Conservation (phyloP, 2,113 vertebrate species). For the Pollimyrus isidori region DNA sequence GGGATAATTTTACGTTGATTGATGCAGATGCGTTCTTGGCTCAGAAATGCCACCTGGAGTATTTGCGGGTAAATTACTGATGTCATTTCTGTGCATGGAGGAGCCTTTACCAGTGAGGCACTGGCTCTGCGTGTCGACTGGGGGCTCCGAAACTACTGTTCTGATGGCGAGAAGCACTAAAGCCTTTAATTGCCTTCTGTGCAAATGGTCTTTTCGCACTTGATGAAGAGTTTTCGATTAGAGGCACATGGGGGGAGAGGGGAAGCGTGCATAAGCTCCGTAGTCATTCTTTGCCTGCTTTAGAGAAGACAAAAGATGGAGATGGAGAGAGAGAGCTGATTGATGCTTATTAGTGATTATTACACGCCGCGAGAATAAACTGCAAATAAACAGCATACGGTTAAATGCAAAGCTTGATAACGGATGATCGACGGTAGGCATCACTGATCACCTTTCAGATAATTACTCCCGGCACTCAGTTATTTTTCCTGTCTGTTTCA, state of each 20-base stretch:
- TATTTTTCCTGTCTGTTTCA: neutral
- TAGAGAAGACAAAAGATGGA: neutral
- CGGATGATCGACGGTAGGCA: neutral
- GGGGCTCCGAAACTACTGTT: slow-evolving; percentile 89
- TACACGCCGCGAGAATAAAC: neutral
- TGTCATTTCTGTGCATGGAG: slow-evolving; percentile 81
- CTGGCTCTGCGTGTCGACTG: slow-evolving; percentile 89
- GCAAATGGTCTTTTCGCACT: slow-evolving; percentile 73
- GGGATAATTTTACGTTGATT: slow-evolving; percentile 24
- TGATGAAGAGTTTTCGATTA: slow-evolving; percentile 57
- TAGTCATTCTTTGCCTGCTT: neutral
- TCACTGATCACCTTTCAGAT: neutral
- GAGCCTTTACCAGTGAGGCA: slow-evolving; percentile 82
- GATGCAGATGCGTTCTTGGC: slow-evolving; percentile 54
- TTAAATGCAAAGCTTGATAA: neutral
- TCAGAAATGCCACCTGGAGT: slow-evolving; percentile 57
- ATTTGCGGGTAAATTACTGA: slow-evolving; percentile 65
- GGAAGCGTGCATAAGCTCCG: neutral
- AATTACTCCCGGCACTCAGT: neutral
- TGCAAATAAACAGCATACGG: neutral
- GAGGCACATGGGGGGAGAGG: slow-evolving; percentile 40
- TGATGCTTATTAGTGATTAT: neutral
- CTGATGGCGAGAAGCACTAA: slow-evolving; percentile 95
- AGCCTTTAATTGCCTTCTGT: slow-evolving; percentile 99
- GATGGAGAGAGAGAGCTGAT: neutral